Base-by-base conservation (phyloP, 1,140 invertebrate genomes). In the Sitophilus oryzae region DNA sequence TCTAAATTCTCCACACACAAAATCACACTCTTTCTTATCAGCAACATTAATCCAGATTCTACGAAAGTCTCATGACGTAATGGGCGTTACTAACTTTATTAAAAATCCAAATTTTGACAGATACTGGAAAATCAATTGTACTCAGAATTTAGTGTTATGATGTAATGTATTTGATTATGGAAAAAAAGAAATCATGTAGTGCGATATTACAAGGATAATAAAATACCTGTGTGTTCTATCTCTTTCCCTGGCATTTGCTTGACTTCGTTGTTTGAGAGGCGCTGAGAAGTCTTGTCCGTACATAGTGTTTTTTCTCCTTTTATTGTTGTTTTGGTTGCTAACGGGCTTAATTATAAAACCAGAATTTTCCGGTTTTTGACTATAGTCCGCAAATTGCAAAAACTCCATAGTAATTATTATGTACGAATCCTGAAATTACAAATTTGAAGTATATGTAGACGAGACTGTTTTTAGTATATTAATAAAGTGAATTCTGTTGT, bases 221-320 rank as follows among this genome's bases (percentile, higher is more conserved):
- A 74, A 73, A 73, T 76, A 87, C 84, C 84, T 86, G 68, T 85
- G 82, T n/a, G 85, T 86, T 53, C 84, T 74, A 65, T 84, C 83
- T 43, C 84, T 75, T 67, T 88, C 84, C 1, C 84, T 74, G 2
- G 84, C 84, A 66, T 87, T 88, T 1, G 84, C 84, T 64, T 85
- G 81, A 66, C 77, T 80, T 47, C 84, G 71, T 59, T 84, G 83
- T 59, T 77, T 80, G 2, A 63, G 59, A 8, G 61, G 61, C 19
- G 46, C 44, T 8, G 41, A 35, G 22, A 35, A 55, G 10, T 58
- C 58, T 8, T 53, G 42, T 21, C 21, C 25, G 14, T 34, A 52
- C 36, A 21, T 40, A 2, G 23, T 5, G 30, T 15, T 51, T 38
- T 57, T 57, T 34, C 41, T 42, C n/a, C 55, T 10, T 34, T 44